These are phyloP conservation scores for Drosophila nr. medialis DNA, from an alignment of 2,888 invertebrate species.

Conservation along the genomic window DNA sequence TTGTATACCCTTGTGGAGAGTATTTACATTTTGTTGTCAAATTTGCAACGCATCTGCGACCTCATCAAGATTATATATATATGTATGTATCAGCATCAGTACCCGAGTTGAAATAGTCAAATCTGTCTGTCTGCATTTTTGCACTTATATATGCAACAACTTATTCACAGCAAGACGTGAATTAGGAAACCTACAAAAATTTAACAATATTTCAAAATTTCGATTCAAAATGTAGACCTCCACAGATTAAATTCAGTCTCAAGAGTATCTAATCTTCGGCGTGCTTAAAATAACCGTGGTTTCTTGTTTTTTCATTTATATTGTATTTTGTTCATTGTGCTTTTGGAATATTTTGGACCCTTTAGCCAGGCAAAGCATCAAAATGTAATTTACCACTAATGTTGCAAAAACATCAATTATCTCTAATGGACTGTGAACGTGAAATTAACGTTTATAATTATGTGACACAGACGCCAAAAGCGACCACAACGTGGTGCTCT, in stretches of 20 bases:
- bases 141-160: background rate
- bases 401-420: slow-evolving; percentile 81
- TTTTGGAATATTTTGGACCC: slow-evolving; percentile 15
- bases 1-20: background rate
- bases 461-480: slow-evolving; percentile 68
- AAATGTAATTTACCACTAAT: slow-evolving; percentile 80
- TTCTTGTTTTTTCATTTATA: slow-evolving; percentile 6
- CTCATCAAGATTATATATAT: background rate
- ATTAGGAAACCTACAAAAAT: background rate
- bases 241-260: background rate
- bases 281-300: background rate
- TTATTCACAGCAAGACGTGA: no score
- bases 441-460: slow-evolving; percentile 81
- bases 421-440: slow-evolving; percentile 79
- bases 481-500: slow-evolving; percentile 29
- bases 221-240: background rate
- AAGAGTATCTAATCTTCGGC: background rate
- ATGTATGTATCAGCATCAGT: background rate
- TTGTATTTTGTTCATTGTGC: slow-evolving; percentile 18
- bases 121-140: background rate
- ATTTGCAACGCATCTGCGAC: background rate
- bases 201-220: background rate
- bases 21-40: background rate
- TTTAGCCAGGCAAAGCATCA: slow-evolving; percentile 56
- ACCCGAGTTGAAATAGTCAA: background rate